Percentiles rank a stretch among this genome's conserved stretches.
Evolutionary conservation across 2,797 vertebrate genomes (phyloP).

Genomic region (Myotis vivesi): DNA sequence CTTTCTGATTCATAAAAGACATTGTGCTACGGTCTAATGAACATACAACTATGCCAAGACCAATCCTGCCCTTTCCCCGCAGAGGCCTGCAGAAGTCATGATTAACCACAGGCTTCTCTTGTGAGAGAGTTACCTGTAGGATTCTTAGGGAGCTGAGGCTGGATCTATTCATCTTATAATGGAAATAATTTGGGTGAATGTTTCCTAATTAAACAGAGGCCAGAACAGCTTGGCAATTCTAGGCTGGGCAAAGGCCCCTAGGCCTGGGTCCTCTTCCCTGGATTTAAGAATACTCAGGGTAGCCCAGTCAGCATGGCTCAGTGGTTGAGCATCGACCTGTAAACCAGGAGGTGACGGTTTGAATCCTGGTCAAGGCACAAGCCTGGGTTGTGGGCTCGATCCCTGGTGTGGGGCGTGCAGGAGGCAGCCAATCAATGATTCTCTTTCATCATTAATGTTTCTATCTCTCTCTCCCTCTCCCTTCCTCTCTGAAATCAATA

Average conservation of each 20-base stretch:
- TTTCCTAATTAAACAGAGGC: neutral
- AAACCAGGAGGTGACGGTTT: no score
- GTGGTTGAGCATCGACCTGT: no score
- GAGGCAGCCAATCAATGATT: no score
- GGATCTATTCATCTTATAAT: neutral
- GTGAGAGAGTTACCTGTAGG: neutral
- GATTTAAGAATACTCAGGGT: neutral
- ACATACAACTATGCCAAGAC: neutral
- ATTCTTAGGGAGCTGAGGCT: neutral
- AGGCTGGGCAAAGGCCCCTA: neutral
- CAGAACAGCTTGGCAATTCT: neutral
- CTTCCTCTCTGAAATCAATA: no score
- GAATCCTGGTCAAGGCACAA: no score
- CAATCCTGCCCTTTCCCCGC: neutral
- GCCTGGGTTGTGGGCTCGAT: no score
- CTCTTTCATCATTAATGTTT: no score
- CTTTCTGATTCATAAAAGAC: conserved; percentile 17
- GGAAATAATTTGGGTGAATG: conserved; percentile 24
- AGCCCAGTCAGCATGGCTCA: no score
- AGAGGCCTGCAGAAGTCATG: neutral
- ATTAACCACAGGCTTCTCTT: neutral
- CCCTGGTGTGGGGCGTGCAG: no score
- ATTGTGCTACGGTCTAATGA: neutral
- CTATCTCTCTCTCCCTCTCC: no score
- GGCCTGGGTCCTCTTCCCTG: neutral